These are phyloP conservation scores for Sapajus apella DNA, from an alignment of 2,113 vertebrate species.

Conservation along the genomic window DNA sequence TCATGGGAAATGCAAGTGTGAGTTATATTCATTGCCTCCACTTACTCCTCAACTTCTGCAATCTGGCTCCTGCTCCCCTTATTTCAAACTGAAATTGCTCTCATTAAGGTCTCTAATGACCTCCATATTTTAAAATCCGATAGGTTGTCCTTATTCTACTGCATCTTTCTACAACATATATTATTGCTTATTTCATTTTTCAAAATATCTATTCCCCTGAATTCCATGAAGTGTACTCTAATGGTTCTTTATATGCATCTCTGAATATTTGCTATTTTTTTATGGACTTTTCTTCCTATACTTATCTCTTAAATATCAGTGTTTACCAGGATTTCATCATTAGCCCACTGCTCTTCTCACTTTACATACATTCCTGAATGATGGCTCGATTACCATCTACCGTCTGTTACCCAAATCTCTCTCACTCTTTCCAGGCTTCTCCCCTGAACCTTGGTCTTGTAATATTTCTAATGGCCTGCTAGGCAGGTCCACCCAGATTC, in stretches of 20 bases:
- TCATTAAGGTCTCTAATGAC: conserved; percentile 57
- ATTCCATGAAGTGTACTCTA: neutral
- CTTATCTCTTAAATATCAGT: neutral
- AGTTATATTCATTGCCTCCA: conserved; percentile 31
- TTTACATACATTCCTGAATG: neutral
- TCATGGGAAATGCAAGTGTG: conserved; percentile 46
- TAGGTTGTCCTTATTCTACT: conserved; percentile 57
- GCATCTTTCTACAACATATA: conserved; percentile 50
- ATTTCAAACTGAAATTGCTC: conserved; percentile 58
- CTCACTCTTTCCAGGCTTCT: neutral
- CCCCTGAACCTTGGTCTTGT: neutral
- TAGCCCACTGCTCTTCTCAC: neutral
- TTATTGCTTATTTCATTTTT: conserved; percentile 48
- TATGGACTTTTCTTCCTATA: neutral
- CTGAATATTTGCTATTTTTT: neutral
- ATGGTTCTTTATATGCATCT: neutral
- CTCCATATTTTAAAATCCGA: conserved; percentile 57
- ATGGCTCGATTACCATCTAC: neutral
- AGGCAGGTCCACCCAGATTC: neutral
- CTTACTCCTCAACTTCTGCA: conserved; percentile 49
- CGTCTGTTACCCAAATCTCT: neutral
- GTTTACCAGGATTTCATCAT: conserved; percentile 1
- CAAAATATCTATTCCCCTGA: conserved; percentile 8
- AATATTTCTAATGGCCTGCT: neutral
- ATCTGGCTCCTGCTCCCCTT: conserved; percentile 20